Evolutionary conservation across 2,113 vertebrate species (phyloP), one percentile per base, ranked within the genome.

Genomic region (Petrocephalus microphthalmus): DNA sequence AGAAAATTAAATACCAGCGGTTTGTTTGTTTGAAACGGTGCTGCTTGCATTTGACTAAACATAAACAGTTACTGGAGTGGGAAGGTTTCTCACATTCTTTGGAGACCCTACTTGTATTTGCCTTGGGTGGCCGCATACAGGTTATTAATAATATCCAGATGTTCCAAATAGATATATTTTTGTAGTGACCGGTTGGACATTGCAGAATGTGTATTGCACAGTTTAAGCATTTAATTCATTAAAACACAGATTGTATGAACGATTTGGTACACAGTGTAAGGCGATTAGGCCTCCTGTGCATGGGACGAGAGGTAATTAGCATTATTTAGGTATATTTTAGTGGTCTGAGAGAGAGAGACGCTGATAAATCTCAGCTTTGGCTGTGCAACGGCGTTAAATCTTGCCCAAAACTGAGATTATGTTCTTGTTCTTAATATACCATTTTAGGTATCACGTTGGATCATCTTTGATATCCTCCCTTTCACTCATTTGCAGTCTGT

Each of bases 91-190:
- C 84, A 87, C 45, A 90, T 92, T 90, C 90, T 88, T 86, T 5
- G 10, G 33, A 89, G 86, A 67, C 54, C 19, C 45, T 86, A 57
- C 86, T 90, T 74, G 84, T 89, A 81, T 90, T 91, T 91, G 85
- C 51, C 53, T 84, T 83, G 52, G 42, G 86, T 89, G 84, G 87
- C 91, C 90, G 90, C 91, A 92, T 90, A 90, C 86, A 91, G 90
- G 90, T 91, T 91, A 92, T 93, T 92, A 92, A 91, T 91, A 90
- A 85, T 85, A 74, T 90, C 91, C 92, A 93, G 91, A 92, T 93
- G 91, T 88, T 90, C 86, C 85, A 85, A 81, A 89, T 89, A 88
- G 88, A 90, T 90, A 84, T 85, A 67, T 91, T 92, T 91, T 88
- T 82, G 90, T 85, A 33, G 52, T 83, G 87, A 86, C 83, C 88